Conservation (phyloP, 92 coral and sea anemone species). For the Pocillopora grandis region DNA sequence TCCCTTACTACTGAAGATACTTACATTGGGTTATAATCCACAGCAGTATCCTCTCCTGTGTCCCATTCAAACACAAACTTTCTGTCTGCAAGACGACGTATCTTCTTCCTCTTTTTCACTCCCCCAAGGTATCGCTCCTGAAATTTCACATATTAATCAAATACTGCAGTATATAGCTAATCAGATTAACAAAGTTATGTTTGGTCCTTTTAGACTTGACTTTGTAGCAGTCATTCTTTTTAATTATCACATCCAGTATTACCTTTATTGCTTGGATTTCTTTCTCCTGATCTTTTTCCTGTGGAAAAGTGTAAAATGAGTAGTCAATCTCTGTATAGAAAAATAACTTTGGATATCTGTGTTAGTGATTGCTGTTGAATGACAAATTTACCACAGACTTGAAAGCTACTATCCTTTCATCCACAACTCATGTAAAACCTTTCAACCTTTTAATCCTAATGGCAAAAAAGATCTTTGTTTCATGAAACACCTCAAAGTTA, state of each 20-base stretch:
- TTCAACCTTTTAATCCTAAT: too few relatives aligned
- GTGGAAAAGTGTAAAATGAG: not conserved
- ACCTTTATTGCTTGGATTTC: conserved; percentile 94
- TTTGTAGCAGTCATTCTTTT: not conserved
- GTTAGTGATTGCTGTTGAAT: not conserved
- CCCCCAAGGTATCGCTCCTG: conserved; percentile 94
- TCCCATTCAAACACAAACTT: conserved; percentile 99
- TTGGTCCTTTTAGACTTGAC: too few relatives aligned
- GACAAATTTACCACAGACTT: not conserved
- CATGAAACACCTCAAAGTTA: too few relatives aligned
- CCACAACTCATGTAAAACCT: too few relatives aligned
- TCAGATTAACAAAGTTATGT: not conserved
- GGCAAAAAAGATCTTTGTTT: too few relatives aligned
- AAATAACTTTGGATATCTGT: too few relatives aligned
- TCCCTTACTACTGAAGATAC: not conserved
- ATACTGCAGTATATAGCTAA: not conserved
- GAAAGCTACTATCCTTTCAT: too few relatives aligned
- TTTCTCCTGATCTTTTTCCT: conserved; percentile 77
- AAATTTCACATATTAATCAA: not conserved
- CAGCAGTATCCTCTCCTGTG: conserved; percentile 92
- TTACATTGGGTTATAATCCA: conserved; percentile 97
- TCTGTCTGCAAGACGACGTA: conserved; percentile 92
- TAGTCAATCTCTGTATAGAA: too few relatives aligned
- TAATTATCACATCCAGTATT: not conserved
- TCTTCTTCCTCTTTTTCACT: conserved; percentile 80